These are phyloP conservation scores for Lysandra bellargus DNA, from an alignment of 2,888 invertebrate genomes.

Conservation along the genomic window DNA sequence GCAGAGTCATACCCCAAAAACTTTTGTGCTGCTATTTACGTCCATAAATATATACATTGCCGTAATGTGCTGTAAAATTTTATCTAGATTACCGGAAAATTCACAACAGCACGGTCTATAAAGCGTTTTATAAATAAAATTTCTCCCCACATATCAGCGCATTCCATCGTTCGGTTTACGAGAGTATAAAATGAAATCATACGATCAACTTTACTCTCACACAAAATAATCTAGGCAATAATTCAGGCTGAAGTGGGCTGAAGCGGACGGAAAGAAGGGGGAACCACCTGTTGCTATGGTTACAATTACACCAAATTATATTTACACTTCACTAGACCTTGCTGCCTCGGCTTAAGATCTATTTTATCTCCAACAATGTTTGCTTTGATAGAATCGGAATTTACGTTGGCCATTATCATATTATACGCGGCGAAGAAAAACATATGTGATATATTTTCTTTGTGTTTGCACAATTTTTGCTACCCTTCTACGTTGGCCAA, in stretches of 20 bases:
- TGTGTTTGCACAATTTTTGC: conserved; percentile 4
- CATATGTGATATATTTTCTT: conserved; percentile 21
- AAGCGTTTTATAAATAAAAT: not conserved
- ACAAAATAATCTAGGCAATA: conserved; percentile 59
- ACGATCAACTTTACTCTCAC: conserved; percentile 47
- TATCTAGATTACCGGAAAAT: not conserved
- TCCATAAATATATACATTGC: too few species aligned
- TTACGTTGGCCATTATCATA: conserved; percentile 23
- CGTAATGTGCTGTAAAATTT: not conserved
- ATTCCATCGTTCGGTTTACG: conserved; percentile 23
- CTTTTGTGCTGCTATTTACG: too few species aligned
- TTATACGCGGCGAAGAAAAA: conserved; percentile 11
- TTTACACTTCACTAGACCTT: conserved; percentile 36
- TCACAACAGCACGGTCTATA: not conserved
- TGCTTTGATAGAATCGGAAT: conserved; percentile 3
- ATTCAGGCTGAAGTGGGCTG: conserved; percentile 53
- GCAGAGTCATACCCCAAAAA: too few species aligned
- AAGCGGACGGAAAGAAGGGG: conserved; percentile 47
- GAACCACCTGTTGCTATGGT: conserved; percentile 69
- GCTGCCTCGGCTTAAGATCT: not conserved
- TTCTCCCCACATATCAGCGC: not conserved
- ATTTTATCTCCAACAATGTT: not conserved
- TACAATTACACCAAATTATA: conserved; percentile 47
- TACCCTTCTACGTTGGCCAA: not conserved
- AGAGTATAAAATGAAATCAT: conserved; percentile 40